Conservation (phyloP, 2,113 vertebrate species). For the Camelus bactrianus region DNA sequence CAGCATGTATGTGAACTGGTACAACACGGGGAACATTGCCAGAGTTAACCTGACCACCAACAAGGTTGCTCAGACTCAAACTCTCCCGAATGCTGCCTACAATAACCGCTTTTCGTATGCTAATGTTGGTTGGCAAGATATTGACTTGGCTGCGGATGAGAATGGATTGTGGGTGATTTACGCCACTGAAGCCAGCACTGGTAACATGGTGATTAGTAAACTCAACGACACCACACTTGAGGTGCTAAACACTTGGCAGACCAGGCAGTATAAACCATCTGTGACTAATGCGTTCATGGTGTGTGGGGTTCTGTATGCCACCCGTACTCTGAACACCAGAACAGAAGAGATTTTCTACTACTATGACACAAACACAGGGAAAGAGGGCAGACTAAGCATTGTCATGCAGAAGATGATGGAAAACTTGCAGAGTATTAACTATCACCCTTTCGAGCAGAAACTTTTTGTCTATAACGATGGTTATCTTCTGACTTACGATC, state of each 20-base stretch:
- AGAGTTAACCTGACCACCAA: constrained; percentile 85
- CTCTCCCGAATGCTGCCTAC: constrained; percentile 87
- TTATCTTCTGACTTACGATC: constrained; percentile 85
- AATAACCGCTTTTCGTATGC: constrained; percentile 95
- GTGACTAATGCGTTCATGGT: constrained; percentile 96
- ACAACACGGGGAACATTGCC: constrained; percentile 75
- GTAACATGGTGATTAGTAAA: constrained; percentile 96
- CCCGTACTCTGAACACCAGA: constrained; percentile 87
- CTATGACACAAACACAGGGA: constrained; percentile 91
- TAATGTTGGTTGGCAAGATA: constrained; percentile 92
- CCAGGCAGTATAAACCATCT: constrained; percentile 89
- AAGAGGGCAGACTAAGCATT: constrained; percentile 79
- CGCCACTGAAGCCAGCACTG: constrained; percentile 94
- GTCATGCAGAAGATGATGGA: constrained; percentile 86
- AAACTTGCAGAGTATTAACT: constrained; percentile 86
- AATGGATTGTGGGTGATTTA: constrained; percentile 98
- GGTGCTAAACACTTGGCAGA: constrained; percentile 95
- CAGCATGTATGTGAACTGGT: constrained; percentile 89
- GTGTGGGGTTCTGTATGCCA: constrained; percentile 95
- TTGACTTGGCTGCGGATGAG: constrained; percentile 95
- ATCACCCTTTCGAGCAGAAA: constrained; percentile 87
- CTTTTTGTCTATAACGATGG: constrained; percentile 87
- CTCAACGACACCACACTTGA: constrained; percentile 95
- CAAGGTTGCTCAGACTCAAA: background rate
- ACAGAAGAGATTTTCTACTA: constrained; percentile 95